Conservation (phyloP, 2,797 vertebrate species). For the Ispidina lecontei region DNA sequence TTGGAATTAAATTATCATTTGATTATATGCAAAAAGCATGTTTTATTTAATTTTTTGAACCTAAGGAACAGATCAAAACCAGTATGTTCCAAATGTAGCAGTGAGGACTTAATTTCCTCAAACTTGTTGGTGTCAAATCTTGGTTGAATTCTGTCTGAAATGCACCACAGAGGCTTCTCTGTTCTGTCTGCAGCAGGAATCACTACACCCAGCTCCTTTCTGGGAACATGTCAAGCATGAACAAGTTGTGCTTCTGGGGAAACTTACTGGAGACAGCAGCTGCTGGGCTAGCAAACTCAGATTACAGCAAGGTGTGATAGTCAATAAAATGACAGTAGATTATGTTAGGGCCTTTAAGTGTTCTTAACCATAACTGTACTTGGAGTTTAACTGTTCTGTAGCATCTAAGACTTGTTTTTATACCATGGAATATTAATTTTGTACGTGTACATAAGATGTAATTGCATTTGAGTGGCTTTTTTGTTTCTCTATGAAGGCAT, state of each 20-base stretch:
- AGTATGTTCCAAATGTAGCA: background rate
- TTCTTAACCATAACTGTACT: background rate
- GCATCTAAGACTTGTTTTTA: background rate
- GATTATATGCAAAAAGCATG: background rate
- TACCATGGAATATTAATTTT: background rate
- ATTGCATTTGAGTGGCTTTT: background rate
- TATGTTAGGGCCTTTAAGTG: background rate
- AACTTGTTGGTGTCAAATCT: background rate
- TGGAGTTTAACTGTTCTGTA: background rate
- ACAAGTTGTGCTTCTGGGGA: background rate
- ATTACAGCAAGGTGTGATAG: background rate
- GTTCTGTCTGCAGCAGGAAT: background rate
- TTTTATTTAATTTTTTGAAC: background rate
- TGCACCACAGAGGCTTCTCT: background rate
- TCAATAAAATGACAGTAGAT: background rate
- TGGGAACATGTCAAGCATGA: background rate
- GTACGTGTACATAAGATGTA: background rate
- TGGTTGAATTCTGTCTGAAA: background rate
- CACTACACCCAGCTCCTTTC: background rate
- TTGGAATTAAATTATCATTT: background rate
- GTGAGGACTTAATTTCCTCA: background rate
- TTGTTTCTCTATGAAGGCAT: background rate
- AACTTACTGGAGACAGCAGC: background rate
- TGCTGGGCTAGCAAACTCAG: background rate
- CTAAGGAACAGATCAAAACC: background rate